Conservation (phyloP, 2,113 vertebrate species). For the Clarias gariepinus region DNA sequence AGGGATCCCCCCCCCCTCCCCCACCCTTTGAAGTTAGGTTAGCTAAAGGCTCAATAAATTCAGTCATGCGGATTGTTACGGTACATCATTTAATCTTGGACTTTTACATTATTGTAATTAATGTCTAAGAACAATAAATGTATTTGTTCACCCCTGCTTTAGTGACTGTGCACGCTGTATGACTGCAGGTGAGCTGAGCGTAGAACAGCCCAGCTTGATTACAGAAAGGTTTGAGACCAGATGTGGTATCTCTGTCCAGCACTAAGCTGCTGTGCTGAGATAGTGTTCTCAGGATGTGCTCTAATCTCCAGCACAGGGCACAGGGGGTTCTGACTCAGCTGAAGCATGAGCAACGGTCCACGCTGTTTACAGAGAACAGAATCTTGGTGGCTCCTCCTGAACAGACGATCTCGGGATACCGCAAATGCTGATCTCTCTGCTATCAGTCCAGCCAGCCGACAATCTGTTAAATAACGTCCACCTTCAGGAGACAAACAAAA, state of each 20-base stretch:
- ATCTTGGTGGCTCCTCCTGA: constrained; percentile 48
- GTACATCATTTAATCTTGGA: not conserved
- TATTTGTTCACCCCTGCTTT: not conserved
- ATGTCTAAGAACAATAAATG: not conserved
- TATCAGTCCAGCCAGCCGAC: constrained; percentile 37
- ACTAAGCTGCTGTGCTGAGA: constrained; percentile 38
- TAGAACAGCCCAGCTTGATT: not conserved
- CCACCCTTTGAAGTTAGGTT: not conserved
- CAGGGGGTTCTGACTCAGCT: constrained; percentile 27
- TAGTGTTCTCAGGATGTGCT: constrained; percentile 28
- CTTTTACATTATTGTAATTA: not conserved
- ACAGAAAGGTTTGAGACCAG: constrained; percentile 19
- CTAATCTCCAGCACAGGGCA: constrained; percentile 35
- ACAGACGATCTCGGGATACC: constrained; percentile 20
- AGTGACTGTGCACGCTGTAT: not conserved
- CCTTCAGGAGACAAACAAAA: constrained; percentile 12
- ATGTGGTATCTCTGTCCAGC: constrained; percentile 23
- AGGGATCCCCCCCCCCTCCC: too few species aligned
- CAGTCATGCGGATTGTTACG: not conserved
- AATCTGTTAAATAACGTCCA: constrained; percentile 52
- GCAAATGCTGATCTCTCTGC: constrained; percentile 13
- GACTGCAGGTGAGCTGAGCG: constrained; percentile 7
- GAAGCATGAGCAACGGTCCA: constrained; percentile 30
- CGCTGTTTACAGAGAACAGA: constrained; percentile 47
- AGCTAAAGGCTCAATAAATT: not conserved